Conservation (phyloP, 2,888 invertebrate genomes). For the Apodemia mormo region DNA sequence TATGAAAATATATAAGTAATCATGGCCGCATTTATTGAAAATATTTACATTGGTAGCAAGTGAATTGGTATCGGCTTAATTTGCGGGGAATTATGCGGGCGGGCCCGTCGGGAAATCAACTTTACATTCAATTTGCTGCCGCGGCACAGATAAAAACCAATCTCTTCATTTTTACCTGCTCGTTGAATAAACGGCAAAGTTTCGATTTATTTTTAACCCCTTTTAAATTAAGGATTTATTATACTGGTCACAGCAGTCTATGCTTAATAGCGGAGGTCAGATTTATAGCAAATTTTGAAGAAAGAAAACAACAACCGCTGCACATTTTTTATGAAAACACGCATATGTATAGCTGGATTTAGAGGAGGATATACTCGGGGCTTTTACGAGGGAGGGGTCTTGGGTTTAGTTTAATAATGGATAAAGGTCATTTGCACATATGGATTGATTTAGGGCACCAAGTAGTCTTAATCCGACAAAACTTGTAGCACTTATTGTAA, state of each 20-base stretch:
- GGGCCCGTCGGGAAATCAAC: conserved; percentile 77
- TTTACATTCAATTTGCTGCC: conserved; percentile 77
- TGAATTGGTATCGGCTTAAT: conserved; percentile 75
- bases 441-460: too few species aligned
- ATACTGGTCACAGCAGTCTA: not conserved
- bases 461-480: too few species aligned
- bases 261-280: too few species aligned
- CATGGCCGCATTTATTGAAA: conserved; percentile 71
- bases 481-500: too few species aligned
- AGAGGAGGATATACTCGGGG: too few species aligned
- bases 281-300: too few species aligned
- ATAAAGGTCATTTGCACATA: too few species aligned
- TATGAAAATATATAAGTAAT: conserved; percentile 30
- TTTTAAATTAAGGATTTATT: conserved; percentile 11
- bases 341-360: too few species aligned
- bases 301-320: too few species aligned
- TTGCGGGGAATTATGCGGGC: conserved; percentile 71
- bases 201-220: conserved; percentile 29
- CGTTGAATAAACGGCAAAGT: conserved; percentile 30
- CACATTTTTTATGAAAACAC: too few species aligned
- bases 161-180: conserved; percentile 57
- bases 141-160: conserved; percentile 76
- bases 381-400: too few species aligned
- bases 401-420: too few species aligned
- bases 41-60: conserved; percentile 76